A percentile compares a stretch with the other conserved stretches of the same genome.
These are phyloP conservation scores for Andricus quercusramuli DNA, from an alignment of 2,888 invertebrate species.

Conservation along the genomic window DNA sequence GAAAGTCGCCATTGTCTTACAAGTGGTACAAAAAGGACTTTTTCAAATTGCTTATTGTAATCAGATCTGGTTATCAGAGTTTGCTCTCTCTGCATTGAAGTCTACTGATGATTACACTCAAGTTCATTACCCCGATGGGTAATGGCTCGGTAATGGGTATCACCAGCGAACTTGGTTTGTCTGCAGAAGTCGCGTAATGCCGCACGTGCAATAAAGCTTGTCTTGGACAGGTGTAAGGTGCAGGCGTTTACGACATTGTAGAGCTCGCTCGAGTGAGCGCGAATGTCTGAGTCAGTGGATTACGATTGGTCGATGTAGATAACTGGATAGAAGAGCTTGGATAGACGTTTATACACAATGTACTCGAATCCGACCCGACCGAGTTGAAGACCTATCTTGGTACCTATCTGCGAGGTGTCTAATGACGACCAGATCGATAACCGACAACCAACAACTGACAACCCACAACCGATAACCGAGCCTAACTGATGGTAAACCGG, in stretches of 20 bases:
- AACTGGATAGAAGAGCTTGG: conserved; percentile 20
- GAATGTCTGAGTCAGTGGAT: conserved; percentile 33
- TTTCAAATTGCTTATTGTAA: too few species aligned
- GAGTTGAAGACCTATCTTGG: conserved; percentile 6
- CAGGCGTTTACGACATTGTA: conserved; percentile 41
- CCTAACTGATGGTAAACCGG: conserved; percentile 9
- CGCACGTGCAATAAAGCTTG: conserved; percentile 33
- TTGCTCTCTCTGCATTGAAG: too few species aligned
- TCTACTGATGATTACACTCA: too few species aligned
- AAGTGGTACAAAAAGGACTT: too few species aligned
- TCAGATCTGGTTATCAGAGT: too few species aligned
- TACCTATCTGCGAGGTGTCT: conserved; percentile 57
- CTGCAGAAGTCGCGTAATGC: conserved; percentile 26
- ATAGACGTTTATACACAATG: conserved; percentile 29
- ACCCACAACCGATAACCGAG: conserved; percentile 52
- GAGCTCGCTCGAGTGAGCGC: conserved; percentile 24
- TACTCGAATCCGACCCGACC: neutral
- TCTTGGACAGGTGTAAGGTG: conserved; percentile 41
- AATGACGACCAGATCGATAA: conserved; percentile 61
- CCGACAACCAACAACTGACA: conserved; percentile 52
- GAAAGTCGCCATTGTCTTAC: too few species aligned
- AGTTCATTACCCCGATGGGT: too few species aligned
- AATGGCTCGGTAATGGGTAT: neutral
- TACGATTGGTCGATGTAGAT: conserved; percentile 39
- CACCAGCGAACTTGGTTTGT: neutral